Base-by-base conservation (phyloP, 2,888 invertebrate genomes). In the Ommatoiulus sabulosus region DNA sequence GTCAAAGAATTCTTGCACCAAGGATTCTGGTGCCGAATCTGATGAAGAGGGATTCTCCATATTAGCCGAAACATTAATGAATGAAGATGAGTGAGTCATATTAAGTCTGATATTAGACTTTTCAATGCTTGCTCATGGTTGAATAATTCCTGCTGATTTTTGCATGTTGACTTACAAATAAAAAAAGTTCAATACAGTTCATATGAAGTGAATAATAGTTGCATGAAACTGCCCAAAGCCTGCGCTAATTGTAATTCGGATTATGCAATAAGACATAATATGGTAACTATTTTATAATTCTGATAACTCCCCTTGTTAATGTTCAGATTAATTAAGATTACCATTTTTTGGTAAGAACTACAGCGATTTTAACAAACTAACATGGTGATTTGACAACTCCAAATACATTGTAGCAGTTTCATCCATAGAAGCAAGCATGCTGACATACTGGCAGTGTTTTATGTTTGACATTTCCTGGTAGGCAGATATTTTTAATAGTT, bases 1-100 rank as follows among this genome's bases (percentile, higher is more conserved):
- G 24, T 24, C 96, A 91, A 90, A 44, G 90, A 91, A 20, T 91
- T 91, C 57, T 87, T 87, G 57, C 24, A 43, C 43, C 87, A 52
- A 52, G 52, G 24, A 88, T 88, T 24, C 88, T 17, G 89, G 88
- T 44, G n/a, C 89, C 3, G 72, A 85, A n/a, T 72, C 88, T 8
- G 86, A 86, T 17, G 90, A 90, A 24, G 89, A 90, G 4, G 87
- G 86, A 17, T 87, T 44, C 80, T 80, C 87, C 8, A 86, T 85
- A 24, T n/a, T 88, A 43, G 44, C 46, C 7, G 88, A 88, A 20
- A 44, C 48, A 12, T 46, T 46, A 48, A 6, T 46, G 10, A 63
- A 35, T 48, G 88, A 88, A n/a, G 85, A 88, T 10, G 88, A 88
- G 88, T 88, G 80, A 43, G 84, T 80, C 57, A 1, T 12, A 80